Evolutionary conservation across 1,140 invertebrate species (phyloP).

Genomic region (Scaptomyza hsui): DNA sequence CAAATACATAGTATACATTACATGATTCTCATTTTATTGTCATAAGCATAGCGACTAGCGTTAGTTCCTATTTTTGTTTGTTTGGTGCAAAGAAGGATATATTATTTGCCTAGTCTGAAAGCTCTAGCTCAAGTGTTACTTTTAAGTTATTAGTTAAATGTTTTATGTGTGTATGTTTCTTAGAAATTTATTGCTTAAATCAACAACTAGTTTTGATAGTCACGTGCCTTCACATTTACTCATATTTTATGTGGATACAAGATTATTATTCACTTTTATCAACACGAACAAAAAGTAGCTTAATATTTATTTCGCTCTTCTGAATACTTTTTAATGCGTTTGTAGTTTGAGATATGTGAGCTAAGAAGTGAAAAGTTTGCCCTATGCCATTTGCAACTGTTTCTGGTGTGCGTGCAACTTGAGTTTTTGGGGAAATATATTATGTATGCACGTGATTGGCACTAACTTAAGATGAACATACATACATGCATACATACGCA

Average conservation of each 20-base stretch:
- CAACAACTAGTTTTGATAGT: neutral
- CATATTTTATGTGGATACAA: too few species aligned
- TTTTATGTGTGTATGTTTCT: too few species aligned
- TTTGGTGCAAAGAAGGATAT: too few species aligned
- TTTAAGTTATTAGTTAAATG: too few species aligned
- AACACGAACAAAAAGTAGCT: neutral
- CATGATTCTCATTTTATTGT: neutral
- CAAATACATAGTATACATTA: neutral
- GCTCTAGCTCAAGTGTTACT: too few species aligned
- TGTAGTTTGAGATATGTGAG: neutral
- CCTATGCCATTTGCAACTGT: constrained; percentile 15
- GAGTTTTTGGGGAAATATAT: neutral
- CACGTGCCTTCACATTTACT: too few species aligned
- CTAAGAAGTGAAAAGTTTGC: neutral
- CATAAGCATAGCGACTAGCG: too few species aligned
- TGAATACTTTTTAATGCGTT: constrained; percentile 16
- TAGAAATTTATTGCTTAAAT: too few species aligned
- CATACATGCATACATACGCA: too few species aligned
- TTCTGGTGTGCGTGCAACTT: constrained; percentile 7
- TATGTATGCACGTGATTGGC: constrained; percentile 37
- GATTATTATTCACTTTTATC: neutral
- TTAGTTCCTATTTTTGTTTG: neutral
- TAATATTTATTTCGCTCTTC: constrained; percentile 12
- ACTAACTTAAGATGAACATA: constrained; percentile 19
- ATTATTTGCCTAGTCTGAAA: too few species aligned